These are phyloP conservation scores for Polylopha cassiicola DNA, from an alignment of 2,888 invertebrate genomes.

Conservation along the genomic window DNA sequence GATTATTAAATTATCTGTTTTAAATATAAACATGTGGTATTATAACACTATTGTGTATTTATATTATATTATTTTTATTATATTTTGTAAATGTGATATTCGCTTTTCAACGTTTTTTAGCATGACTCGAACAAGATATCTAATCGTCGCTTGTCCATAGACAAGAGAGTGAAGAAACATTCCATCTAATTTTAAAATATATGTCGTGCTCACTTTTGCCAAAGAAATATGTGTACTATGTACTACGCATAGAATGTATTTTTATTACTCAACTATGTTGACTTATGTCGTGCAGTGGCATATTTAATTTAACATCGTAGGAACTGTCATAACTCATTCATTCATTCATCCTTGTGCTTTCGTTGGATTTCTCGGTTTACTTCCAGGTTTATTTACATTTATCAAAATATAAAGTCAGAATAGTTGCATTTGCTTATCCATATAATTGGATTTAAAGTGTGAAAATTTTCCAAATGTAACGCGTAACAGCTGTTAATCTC, in stretches of 20 bases:
- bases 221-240: too few species aligned
- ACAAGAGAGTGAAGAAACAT: conserved; percentile 5
- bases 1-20: too few species aligned
- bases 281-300: too few species aligned
- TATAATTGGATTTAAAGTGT: conserved; percentile 10
- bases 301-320: conserved; percentile 7
- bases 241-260: too few species aligned
- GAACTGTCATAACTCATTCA: conserved; percentile 22
- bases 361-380: conserved; percentile 21
- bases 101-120: too few species aligned
- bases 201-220: too few species aligned
- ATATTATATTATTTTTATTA: too few species aligned
- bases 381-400: conserved; percentile 22
- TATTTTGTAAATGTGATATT: too few species aligned
- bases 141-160: conserved; percentile 10
- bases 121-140: not conserved
- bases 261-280: too few species aligned
- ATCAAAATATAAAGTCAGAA: conserved; percentile 17
- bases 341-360: conserved; percentile 22
- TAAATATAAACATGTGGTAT: too few species aligned
- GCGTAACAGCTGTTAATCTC: conserved; percentile 47
- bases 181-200: not conserved
- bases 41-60: too few species aligned
- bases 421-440: conserved; percentile 5
- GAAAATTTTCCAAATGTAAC: conserved; percentile 33